These are phyloP conservation scores for Lates calcarifer DNA, from an alignment of 2,113 vertebrate species.

Conservation along the genomic window DNA sequence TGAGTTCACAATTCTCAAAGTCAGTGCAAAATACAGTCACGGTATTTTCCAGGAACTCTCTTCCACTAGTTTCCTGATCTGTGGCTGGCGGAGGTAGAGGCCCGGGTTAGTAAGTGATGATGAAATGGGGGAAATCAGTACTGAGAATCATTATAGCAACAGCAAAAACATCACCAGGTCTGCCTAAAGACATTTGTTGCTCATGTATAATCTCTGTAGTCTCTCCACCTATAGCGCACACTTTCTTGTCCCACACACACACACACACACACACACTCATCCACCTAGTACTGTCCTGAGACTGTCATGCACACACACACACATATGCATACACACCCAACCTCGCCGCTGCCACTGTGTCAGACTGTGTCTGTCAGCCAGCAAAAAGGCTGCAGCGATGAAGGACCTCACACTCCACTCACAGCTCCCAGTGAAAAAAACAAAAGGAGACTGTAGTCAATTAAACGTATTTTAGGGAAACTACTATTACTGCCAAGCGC, in stretches of 20 bases:
- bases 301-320: constrained; percentile 25
- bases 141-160: constrained; percentile 41
- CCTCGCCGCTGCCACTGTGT: constrained; percentile 47
- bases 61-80: constrained; percentile 44
- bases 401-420: constrained; percentile 58
- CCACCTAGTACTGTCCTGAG: not conserved
- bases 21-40: constrained; percentile 11
- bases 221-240: too few relatives aligned
- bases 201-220: constrained; percentile 7
- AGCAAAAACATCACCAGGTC: constrained; percentile 37
- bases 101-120: constrained; percentile 40
- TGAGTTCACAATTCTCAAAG: constrained; percentile 34
- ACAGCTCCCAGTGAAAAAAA: constrained; percentile 34
- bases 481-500: constrained; percentile 55
- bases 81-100: constrained; percentile 21
- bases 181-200: constrained; percentile 22
- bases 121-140: constrained; percentile 57
- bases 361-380: constrained; percentile 43
- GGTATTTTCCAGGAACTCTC: constrained; percentile 41
- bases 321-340: not conserved
- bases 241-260: not conserved
- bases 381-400: constrained; percentile 3
- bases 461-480: constrained; percentile 66
- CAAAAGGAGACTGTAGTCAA: constrained; percentile 45
- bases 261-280: not conserved